Conservation (phyloP, 2,797 vertebrate genomes). For the Anguilla marmorata region DNA sequence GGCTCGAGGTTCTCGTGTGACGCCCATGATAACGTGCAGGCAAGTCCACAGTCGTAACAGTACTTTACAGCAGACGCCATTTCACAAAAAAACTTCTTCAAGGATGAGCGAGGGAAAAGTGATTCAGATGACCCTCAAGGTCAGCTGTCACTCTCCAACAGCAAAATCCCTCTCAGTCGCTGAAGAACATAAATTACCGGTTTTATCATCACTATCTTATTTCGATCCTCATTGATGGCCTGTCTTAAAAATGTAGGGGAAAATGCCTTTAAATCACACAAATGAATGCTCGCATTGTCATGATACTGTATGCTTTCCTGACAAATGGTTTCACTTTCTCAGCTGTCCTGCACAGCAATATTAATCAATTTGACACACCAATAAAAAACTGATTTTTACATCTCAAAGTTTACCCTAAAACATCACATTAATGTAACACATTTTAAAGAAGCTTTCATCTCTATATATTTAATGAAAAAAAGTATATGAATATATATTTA, state of each 20-base stretch:
- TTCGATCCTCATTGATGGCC: slow-evolving; percentile 9
- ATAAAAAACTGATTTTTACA: slow-evolving; percentile 35
- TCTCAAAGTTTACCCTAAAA: slow-evolving; percentile 7
- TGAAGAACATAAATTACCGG: slow-evolving; percentile 59
- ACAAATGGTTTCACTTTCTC: slow-evolving; percentile 31
- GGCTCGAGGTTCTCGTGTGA: slow-evolving; percentile 42
- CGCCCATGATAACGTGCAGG: slow-evolving; percentile 32
- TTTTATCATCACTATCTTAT: slow-evolving; percentile 70
- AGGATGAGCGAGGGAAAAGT: slow-evolving; percentile 48
- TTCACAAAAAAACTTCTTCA: slow-evolving; percentile 40
- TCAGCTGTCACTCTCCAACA: slow-evolving; percentile 72
- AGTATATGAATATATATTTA: neutral
- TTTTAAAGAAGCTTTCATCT: neutral
- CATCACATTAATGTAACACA: neutral
- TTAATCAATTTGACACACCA: slow-evolving; percentile 47
- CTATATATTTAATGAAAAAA: neutral
- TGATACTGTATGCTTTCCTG: slow-evolving; percentile 27
- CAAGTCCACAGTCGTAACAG: slow-evolving; percentile 32
- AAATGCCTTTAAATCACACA: neutral
- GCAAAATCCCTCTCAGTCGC: slow-evolving; percentile 63
- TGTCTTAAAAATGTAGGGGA: neutral
- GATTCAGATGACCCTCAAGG: slow-evolving; percentile 63
- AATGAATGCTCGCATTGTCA: slow-evolving; percentile 25
- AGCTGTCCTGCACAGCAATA: slow-evolving; percentile 2
- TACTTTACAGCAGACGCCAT: slow-evolving; percentile 34